phyloP scores from a whole-genome alignment of 2,113 vertebrate species.

The Aix galericulata region DNA sequence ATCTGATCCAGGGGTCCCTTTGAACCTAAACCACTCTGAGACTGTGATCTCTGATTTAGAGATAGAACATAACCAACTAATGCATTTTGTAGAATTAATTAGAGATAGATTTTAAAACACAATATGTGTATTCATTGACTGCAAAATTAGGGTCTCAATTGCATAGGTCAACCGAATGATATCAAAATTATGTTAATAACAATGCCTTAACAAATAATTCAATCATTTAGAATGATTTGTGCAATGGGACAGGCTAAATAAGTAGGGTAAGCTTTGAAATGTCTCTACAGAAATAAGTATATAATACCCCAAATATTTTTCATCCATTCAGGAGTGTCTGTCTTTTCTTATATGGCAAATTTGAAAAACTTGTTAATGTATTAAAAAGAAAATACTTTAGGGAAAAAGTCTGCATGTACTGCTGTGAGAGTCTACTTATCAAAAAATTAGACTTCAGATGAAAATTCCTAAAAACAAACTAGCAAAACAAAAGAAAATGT shows the following conservation, averaged over 20 bases:
- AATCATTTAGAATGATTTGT: background rate
- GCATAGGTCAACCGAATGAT: background rate
- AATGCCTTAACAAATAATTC: background rate
- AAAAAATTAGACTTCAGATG: background rate
- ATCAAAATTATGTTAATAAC: background rate
- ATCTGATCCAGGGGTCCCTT: background rate
- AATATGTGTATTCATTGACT: background rate
- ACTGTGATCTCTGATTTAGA: background rate
- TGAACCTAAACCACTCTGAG: background rate
- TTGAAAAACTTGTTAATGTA: background rate
- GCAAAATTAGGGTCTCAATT: background rate
- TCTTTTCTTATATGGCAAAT: background rate
- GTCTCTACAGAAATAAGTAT: background rate
- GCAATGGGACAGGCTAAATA: background rate
- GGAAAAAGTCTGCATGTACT: accelerated
- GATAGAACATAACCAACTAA: background rate
- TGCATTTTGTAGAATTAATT: background rate
- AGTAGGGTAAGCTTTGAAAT: background rate
- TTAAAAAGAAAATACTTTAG: background rate
- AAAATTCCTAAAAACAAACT: background rate
- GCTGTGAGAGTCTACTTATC: background rate
- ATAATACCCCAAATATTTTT: background rate
- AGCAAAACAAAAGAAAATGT: background rate
- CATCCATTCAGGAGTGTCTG: background rate
- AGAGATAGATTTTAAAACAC: background rate